Evolutionary conservation across 2,888 invertebrate genomes (phyloP).

Genomic region (Callosobruchus maculatus): DNA sequence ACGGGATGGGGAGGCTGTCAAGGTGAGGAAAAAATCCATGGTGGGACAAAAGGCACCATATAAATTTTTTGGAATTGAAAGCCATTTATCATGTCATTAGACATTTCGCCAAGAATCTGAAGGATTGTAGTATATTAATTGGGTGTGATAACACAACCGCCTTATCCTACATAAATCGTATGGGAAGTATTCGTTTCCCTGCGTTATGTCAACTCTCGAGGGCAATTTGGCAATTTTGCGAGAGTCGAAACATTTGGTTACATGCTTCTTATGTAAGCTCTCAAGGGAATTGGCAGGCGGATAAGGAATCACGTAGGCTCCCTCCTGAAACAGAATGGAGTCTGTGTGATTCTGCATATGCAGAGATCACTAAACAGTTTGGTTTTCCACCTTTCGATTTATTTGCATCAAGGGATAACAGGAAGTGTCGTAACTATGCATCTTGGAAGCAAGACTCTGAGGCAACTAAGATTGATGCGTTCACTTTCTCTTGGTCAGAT

Average conservation of each 20-base stretch:
- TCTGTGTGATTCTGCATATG: slow-evolving; percentile 6
- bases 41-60: slow-evolving; percentile 7
- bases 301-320: slow-evolving; percentile 5
- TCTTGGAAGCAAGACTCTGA: not conserved
- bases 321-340: slow-evolving; percentile 15
- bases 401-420: slow-evolving; percentile 14
- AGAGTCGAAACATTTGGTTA: slow-evolving; percentile 7
- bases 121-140: slow-evolving; percentile 5
- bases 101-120: slow-evolving; percentile 8
- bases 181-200: not conserved
- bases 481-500: slow-evolving; percentile 14
- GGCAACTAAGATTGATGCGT: not conserved
- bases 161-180: slow-evolving; percentile 1
- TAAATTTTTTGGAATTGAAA: slow-evolving; percentile 9
- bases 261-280: slow-evolving; percentile 7
- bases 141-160: slow-evolving; percentile 5
- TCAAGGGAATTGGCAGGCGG: slow-evolving; percentile 5
- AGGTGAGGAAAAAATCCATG: not conserved
- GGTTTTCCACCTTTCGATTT: slow-evolving; percentile 13
- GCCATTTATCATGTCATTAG: slow-evolving; percentile 5
- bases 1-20: slow-evolving; percentile 3
- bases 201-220: not conserved
- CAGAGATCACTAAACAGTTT: slow-evolving; percentile 8
- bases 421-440: too few species aligned
- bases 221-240: slow-evolving; percentile 9